Base-by-base conservation (phyloP, 1,140 invertebrate genomes). In the Papilio xuthus region DNA sequence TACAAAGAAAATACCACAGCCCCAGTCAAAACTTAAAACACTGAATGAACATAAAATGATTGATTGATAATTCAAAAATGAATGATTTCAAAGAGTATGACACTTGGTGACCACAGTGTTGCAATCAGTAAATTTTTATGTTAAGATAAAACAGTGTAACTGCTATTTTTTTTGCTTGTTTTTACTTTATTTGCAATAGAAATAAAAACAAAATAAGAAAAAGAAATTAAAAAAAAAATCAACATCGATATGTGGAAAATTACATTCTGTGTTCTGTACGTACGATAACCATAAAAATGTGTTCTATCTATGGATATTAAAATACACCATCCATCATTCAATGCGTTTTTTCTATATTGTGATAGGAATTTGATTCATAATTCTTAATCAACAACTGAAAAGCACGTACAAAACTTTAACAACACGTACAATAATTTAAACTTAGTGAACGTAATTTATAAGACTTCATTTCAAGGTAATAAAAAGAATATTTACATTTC, bases 301-400 rank as follows among this genome's bases (percentile, higher is more conserved):
- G 42, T 74, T 7, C 60, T 75, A 78, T 78, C 78, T 83, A 76
- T 76, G 74, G 82, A 81, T 79, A 86, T 67, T 67, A 67, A 28
- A 67, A 83, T 79, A 53, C 75, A 80, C 44, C 72, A 84, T 83
- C 79, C 80, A 84, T 86, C 84, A 84, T 82, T 85, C 83, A 86
- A 86, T 86, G 85, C 83, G 82, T 84, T 86, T 86, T 85, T 84
- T 83, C 80, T 80, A 79, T 80, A 83, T 83, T 83, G 79, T 79
- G 76, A 81, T 84, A 76, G 71, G 78, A 78, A 79, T 86, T 84
- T 71, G 73, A 47, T 70, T 63, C 69, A 69, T 32, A 75, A 47
- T 50, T 23, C 73, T 32, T 53, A 75, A 53, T 76, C 56, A 18
- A 15, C 26, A 42, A 63, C 50, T 63, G 28, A 60, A 76, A 76